Base-by-base conservation (phyloP, 2,888 invertebrate genomes). In the Clunio marinus region DNA sequence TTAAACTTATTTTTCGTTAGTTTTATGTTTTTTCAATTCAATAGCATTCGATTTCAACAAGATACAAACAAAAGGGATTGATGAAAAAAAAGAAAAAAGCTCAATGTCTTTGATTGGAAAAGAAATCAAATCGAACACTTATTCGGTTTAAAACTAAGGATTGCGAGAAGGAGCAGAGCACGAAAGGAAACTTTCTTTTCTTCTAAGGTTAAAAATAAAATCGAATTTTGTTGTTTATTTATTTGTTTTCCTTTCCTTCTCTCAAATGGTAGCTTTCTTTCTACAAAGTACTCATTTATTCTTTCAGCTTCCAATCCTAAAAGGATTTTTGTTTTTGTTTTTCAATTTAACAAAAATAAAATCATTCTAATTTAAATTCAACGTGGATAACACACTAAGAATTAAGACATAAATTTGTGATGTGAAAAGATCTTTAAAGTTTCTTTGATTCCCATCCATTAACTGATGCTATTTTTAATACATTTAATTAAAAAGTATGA, bases 111-210 rank as follows among this genome's bases (percentile, higher is more conserved):
- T 57, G 57, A 57, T 27, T 57, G 57, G 24, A 57, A 45, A 32
- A n/a, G n/a, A 45, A 45, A 45, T 45, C 45, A 45, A 45, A 45
- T n/a, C 45, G 45, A 57, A 57, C 57, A 57, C 27, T 25, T 57
- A 25, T 57, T 57, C 25, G 57, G 25, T 57, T 57, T 57, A 57
- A 57, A 57, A 57, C n/a, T 8, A 57, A 57, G n/a, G 25, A 45
- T 8, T 10, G 15, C 3, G n/a, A 15, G 57, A 24, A 51, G 7
- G 28, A 13, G 41, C n/a, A 41, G 15, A 41, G 2, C 2, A 41
- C n/a, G 15, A 15, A 15, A 41, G 41, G 8, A 8, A 32, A 8
- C 32, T 32, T 32, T 15, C 15, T 41, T 41, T 41, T 41, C 7
- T 41, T 4, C 8, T 4, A 41, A 41, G n/a, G 41, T 41, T 41